These are phyloP conservation scores for Grallaria varia DNA, from an alignment of 2,113 vertebrate genomes.

Conservation along the genomic window DNA sequence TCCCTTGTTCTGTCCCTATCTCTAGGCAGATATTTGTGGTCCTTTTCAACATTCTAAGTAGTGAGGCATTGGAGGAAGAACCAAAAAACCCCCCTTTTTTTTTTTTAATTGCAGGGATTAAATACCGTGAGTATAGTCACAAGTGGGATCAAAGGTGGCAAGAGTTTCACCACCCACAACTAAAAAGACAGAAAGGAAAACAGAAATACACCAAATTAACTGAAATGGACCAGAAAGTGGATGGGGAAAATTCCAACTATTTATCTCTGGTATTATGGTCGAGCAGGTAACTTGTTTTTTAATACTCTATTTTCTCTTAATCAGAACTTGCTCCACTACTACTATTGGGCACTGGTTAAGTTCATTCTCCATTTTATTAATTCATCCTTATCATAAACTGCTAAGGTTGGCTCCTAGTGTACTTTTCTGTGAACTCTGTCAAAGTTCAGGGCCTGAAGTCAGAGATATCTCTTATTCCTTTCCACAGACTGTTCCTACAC, in stretches of 20 bases:
- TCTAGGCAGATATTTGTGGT: slow-evolving; percentile 38
- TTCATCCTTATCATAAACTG: not conserved
- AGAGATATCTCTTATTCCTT: not conserved
- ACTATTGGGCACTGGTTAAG: fast-evolving
- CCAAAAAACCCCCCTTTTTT: fast-evolving
- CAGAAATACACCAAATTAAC: not conserved
- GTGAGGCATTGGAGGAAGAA: slow-evolving; percentile 13
- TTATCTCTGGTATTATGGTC: not conserved
- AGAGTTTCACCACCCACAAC: not conserved
- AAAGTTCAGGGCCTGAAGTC: not conserved
- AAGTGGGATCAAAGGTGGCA: not conserved
- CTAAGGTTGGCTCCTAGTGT: not conserved
- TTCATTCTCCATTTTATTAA: slow-evolving; percentile 16
- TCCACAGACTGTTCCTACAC: not conserved
- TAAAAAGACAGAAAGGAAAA: not conserved
- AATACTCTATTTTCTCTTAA: not conserved
- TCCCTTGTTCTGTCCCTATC: slow-evolving; percentile 46
- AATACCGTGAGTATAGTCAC: not conserved
- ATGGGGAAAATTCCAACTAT: not conserved
- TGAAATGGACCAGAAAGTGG: not conserved
- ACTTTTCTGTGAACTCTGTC: not conserved
- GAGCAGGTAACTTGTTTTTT: not conserved
- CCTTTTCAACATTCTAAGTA: slow-evolving; percentile 46
- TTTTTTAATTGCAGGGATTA: not conserved
- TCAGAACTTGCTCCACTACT: not conserved